Evolutionary conservation across 2,888 invertebrate genomes (phyloP).

Genomic region (Caenorhabditis sp.): DNA sequence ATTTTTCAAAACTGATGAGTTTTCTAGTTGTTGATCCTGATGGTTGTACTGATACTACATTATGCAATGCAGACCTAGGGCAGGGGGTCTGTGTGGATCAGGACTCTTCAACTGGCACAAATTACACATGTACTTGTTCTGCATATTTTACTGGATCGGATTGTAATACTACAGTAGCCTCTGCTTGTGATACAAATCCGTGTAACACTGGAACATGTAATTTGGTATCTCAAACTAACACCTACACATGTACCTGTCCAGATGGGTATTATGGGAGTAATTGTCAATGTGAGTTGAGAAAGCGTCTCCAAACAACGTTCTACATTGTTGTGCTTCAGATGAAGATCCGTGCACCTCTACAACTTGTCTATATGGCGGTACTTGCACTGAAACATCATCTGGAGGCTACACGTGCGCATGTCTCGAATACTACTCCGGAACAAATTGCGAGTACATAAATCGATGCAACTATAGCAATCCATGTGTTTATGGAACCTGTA

Average conservation of each 20-base stretch:
- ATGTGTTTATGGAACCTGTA: slow-evolving; percentile 41
- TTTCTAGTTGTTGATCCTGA: slow-evolving; percentile 23
- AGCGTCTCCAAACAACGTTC: too few species aligned
- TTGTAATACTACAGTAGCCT: slow-evolving; percentile 10
- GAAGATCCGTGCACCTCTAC: slow-evolving; percentile 11
- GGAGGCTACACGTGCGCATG: slow-evolving; percentile 38
- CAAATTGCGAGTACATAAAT: slow-evolving; percentile 33
- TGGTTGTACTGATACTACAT: neutral
- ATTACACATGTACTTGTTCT: slow-evolving; percentile 21
- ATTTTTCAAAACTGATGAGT: neutral
- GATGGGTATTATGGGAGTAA: slow-evolving; percentile 8
- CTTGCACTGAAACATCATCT: slow-evolving; percentile 34
- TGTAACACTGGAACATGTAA: slow-evolving; percentile 34
- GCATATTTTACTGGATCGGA: slow-evolving; percentile 17
- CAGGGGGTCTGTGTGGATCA: slow-evolving; percentile 19
- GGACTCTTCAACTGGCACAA: slow-evolving; percentile 1
- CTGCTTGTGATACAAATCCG: slow-evolving; percentile 22
- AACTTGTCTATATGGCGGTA: slow-evolving; percentile 32
- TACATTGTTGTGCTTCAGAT: slow-evolving; percentile 10
- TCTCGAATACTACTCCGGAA: slow-evolving; percentile 26
- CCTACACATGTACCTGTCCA: slow-evolving; percentile 10
- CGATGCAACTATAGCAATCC: slow-evolving; percentile 39
- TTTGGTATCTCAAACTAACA: slow-evolving; percentile 16
- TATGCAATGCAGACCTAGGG: slow-evolving; percentile 4
- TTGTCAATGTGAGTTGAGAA: slow-evolving; percentile 10